Percentiles rank a stretch among this genome's conserved stretches.
Conservation (phyloP, 2,113 vertebrate species). For the Anhinga rufa region DNA sequence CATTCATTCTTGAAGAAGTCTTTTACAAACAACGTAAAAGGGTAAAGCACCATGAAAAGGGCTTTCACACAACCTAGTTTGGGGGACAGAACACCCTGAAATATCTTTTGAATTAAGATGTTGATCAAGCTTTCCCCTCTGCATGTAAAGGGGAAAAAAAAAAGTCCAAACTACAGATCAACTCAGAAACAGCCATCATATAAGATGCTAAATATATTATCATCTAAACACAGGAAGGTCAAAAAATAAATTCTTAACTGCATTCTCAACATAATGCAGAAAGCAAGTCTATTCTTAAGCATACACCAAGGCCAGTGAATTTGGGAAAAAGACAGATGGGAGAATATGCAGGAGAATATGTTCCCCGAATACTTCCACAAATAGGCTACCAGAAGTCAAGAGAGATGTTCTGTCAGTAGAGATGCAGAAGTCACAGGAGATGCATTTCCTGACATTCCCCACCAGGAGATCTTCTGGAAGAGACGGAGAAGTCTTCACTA, state of each 20-base stretch:
- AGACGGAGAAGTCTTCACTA: neutral
- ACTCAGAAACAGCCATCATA: neutral
- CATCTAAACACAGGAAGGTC: constrained; percentile 36
- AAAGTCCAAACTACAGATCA: neutral
- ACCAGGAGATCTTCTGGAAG: neutral
- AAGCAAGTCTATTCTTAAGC: constrained; percentile 39
- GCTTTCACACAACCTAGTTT: neutral
- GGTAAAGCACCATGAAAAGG: neutral
- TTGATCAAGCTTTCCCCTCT: neutral
- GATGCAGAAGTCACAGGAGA: constrained; percentile 8
- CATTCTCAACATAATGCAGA: neutral
- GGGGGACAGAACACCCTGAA: neutral
- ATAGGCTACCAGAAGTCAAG: constrained; percentile 32
- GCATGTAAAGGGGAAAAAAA: neutral
- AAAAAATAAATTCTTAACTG: constrained; percentile 50
- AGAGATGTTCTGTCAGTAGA: neutral
- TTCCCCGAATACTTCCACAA: constrained; percentile 33
- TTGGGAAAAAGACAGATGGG: constrained; percentile 40
- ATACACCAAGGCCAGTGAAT: constrained; percentile 21
- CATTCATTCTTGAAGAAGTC: neutral
- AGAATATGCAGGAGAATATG: constrained; percentile 18
- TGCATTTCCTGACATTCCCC: neutral
- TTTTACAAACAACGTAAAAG: neutral
- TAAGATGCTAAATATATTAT: constrained; percentile 30
- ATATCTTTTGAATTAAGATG: neutral